Percentiles rank a stretch among this genome's conserved stretches.
Evolutionary conservation across 2,888 invertebrate genomes (phyloP).

Genomic region (Odontocerum albicorne): DNA sequence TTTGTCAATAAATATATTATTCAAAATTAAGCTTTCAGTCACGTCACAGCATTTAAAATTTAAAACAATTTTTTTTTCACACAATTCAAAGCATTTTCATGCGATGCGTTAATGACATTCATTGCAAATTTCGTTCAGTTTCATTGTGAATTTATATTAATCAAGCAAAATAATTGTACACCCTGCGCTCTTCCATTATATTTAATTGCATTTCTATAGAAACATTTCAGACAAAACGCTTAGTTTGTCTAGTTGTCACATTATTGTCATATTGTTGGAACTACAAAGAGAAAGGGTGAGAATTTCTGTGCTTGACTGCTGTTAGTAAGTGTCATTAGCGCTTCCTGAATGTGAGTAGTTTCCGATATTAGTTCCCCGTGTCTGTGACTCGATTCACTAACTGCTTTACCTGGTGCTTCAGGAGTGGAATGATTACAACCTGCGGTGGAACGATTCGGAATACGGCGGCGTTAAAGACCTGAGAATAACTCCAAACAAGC

Average conservation of each 20-base stretch:
- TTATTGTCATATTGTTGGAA: not conserved
- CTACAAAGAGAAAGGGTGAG: conserved; percentile 6
- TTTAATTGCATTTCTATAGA: not conserved
- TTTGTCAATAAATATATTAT: not conserved
- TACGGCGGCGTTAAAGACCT: conserved; percentile 94
- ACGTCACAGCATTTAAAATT: no score
- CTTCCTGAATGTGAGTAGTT: conserved; percentile 35
- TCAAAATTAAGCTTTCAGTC: not conserved
- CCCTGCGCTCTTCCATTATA: not conserved
- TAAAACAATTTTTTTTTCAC: conserved; percentile 1
- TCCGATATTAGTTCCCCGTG: conserved; percentile 2
- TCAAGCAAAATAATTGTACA: not conserved
- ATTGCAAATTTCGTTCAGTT: not conserved
- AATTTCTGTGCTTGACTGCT: conserved; percentile 33
- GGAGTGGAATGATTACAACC: conserved; percentile 98
- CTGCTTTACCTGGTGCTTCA: conserved; percentile 46
- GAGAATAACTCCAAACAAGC: conserved; percentile 89
- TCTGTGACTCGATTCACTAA: not conserved
- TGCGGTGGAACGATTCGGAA: conserved; percentile 94
- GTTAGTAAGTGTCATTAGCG: conserved; percentile 37
- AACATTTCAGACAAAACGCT: no score
- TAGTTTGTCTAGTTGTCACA: no score
- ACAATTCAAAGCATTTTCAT: conserved; percentile 24
- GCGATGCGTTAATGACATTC: conserved; percentile 36
- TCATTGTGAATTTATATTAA: no score